A percentile compares a stretch with the other conserved stretches of the same genome.
These are phyloP conservation scores for Mnemiopsis leidyi DNA, from an alignment of 37 sponge, comb jelly and placozoan genomes.

Conservation along the genomic window DNA sequence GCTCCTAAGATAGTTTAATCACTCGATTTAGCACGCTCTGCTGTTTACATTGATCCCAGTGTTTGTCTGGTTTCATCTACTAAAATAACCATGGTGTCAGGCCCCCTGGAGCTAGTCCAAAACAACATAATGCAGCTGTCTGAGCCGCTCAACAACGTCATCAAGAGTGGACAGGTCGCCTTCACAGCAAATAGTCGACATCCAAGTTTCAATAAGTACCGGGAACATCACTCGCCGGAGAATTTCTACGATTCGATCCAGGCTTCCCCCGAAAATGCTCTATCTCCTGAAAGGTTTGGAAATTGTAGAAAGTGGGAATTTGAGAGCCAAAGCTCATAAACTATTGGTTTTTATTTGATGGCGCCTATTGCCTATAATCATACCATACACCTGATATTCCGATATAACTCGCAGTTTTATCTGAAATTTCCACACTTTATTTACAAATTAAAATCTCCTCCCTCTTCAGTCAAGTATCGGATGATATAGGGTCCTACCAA, in stretches of 20 bases:
- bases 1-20: neutral
- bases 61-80: neutral
- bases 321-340: too few relatives aligned
- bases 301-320: too few relatives aligned
- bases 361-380: too few relatives aligned
- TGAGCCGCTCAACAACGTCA: neutral
- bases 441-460: too few relatives aligned
- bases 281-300: constrained; percentile 47
- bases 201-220: constrained; percentile 14
- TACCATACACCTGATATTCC: too few relatives aligned
- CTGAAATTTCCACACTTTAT: too few relatives aligned
- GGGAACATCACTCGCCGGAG: neutral
- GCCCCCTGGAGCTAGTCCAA: constrained; percentile 42
- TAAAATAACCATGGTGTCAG: constrained; percentile 4
- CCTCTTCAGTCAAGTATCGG: neutral
- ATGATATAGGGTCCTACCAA: neutral
- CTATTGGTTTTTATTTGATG: too few relatives aligned
- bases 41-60: too few relatives aligned
- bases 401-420: too few relatives aligned
- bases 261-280: constrained; percentile 20
- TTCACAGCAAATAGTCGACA: neutral
- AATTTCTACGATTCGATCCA: constrained; percentile 7
- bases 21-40: neutral
- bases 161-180: constrained; percentile 38
- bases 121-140: constrained; percentile 57